phyloP scores from a whole-genome alignment of 2,797 vertebrate genomes.

The Furcifer pardalis region DNA sequence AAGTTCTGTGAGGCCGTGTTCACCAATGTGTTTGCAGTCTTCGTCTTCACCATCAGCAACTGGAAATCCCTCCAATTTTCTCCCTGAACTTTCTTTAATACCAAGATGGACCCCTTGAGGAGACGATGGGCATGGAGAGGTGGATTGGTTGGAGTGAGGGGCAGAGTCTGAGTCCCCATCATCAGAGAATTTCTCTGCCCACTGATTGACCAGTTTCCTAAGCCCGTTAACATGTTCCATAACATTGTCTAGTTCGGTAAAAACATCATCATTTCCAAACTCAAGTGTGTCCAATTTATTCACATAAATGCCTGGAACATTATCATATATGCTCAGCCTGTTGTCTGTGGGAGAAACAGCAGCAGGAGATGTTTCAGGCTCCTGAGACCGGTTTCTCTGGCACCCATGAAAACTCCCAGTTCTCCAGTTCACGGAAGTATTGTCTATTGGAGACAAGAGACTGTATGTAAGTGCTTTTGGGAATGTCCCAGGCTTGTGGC shows the following conservation, averaged over 20 bases:
- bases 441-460: conserved; percentile 67
- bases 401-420: conserved; percentile 87
- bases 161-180: conserved; percentile 77
- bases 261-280: conserved; percentile 77
- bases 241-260: conserved; percentile 84
- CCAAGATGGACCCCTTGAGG: conserved; percentile 79
- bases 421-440: conserved; percentile 83
- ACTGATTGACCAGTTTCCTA: conserved; percentile 82
- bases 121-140: conserved; percentile 74
- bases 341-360: conserved; percentile 58
- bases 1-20: conserved; percentile 50
- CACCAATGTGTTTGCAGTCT: conserved; percentile 43
- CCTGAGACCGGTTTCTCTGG: conserved; percentile 63
- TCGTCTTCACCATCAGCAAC: conserved; percentile 43
- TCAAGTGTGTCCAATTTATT: conserved; percentile 42
- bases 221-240: conserved; percentile 85
- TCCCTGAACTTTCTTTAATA: conserved; percentile 68
- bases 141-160: conserved; percentile 73
- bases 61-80: conserved; percentile 31
- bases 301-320: conserved; percentile 75
- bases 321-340: conserved; percentile 87
- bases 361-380: conserved; percentile 42
- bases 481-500: conserved; percentile 89
- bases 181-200: conserved; percentile 83
- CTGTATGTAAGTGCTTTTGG: conserved; percentile 81